phyloP scores from a whole-genome alignment of 2,888 invertebrate species.

The Scaptomyza polygonia region DNA sequence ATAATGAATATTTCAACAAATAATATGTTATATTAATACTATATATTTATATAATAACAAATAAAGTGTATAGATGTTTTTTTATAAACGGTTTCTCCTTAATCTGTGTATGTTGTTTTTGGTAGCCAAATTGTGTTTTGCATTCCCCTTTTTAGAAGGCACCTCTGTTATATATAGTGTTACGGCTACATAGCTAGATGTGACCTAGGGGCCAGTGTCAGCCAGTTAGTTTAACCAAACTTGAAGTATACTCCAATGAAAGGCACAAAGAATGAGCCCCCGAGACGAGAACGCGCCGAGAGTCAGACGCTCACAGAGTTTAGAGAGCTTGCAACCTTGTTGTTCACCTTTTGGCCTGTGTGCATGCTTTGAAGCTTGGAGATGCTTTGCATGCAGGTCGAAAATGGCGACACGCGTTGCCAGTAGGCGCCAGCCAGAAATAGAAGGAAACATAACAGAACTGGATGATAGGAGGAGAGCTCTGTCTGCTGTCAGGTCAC shows the following conservation, averaged over 20 bases:
- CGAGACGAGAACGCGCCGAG: not conserved
- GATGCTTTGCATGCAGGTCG: slow-evolving; percentile 59
- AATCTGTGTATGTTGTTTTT: too few species aligned
- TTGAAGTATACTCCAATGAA: slow-evolving; percentile 18
- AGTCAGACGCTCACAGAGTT: not conserved
- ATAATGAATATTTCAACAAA: too few species aligned
- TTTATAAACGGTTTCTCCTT: not conserved
- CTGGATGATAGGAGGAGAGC: not conserved
- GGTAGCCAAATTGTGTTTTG: not conserved
- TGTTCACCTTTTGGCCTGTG: slow-evolving; percentile 51
- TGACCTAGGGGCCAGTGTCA: slow-evolving; percentile 25
- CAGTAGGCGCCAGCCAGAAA: slow-evolving; percentile 22
- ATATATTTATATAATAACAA: too few species aligned
- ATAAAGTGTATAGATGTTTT: too few species aligned
- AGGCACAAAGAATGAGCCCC: slow-evolving; percentile 24
- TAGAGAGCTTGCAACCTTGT: slow-evolving; percentile 8
- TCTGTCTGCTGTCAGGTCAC: slow-evolving; percentile 54
- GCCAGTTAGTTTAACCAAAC: slow-evolving; percentile 13
- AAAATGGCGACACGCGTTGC: slow-evolving; percentile 53
- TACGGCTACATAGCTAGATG: not conserved
- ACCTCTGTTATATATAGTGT: slow-evolving; percentile 17
- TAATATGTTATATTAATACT: too few species aligned
- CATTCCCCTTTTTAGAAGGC: not conserved
- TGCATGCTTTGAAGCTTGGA: slow-evolving; percentile 9
- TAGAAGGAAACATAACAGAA: too few species aligned